These are phyloP conservation scores for Setipinna tenuifilis DNA, from an alignment of 2,797 vertebrate species.

Conservation along the genomic window DNA sequence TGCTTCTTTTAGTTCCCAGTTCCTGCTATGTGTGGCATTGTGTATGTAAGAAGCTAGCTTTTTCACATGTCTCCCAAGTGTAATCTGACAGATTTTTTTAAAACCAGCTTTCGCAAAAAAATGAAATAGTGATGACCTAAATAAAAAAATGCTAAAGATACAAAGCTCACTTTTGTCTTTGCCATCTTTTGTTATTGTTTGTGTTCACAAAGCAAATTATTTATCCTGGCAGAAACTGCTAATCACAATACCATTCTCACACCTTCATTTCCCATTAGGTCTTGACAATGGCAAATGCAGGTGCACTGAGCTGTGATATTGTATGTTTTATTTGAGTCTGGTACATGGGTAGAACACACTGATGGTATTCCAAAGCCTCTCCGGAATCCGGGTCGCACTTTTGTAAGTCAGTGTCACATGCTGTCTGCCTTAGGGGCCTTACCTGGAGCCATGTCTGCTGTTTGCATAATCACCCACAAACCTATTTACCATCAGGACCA, in stretches of 20 bases:
- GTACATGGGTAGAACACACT: background rate
- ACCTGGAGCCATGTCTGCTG: background rate
- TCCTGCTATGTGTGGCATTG: no score
- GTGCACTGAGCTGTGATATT: background rate
- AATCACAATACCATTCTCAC: background rate
- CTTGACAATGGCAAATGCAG: background rate
- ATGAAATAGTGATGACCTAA: no score
- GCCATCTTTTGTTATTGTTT: background rate
- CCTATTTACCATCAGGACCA: background rate
- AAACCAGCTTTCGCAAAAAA: no score
- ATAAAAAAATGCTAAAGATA: no score
- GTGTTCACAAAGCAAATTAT: background rate
- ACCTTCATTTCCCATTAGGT: background rate
- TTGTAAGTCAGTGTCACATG: background rate
- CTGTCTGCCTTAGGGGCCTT: background rate
- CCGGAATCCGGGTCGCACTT: background rate
- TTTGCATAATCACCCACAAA: slow-evolving; percentile 2
- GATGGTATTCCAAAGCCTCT: background rate
- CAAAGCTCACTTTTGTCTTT: no score
- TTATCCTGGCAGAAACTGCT: background rate
- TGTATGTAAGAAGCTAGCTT: no score
- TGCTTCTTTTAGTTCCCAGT: no score
- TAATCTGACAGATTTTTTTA: background rate
- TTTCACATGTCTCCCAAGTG: no score
- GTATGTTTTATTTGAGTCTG: background rate